Conservation (phyloP, 2,113 vertebrate genomes). For the Ramphastos sulfuratus region DNA sequence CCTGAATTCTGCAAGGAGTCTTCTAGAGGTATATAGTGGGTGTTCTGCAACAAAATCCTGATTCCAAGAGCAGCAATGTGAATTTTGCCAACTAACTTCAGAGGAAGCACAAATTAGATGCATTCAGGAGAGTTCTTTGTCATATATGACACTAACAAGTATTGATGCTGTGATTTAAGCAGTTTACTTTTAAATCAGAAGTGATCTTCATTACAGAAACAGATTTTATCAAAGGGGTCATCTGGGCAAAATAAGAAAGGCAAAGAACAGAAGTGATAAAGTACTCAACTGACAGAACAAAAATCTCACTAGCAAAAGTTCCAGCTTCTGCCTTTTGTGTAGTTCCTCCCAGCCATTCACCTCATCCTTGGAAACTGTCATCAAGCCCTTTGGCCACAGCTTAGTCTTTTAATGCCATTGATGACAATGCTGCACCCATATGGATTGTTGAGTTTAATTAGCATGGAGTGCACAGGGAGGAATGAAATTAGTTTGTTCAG, state of each 20-base stretch:
- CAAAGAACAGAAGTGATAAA: background rate
- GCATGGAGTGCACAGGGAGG: background rate
- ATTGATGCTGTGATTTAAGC: background rate
- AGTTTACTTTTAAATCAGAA: background rate
- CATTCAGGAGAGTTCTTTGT: background rate
- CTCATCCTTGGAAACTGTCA: background rate
- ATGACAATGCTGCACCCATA: conserved; percentile 28
- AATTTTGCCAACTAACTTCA: background rate
- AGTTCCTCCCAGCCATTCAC: background rate
- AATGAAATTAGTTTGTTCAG: conserved; percentile 38
- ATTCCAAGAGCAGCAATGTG: background rate
- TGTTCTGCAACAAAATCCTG: background rate
- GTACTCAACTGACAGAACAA: background rate
- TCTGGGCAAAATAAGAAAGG: background rate
- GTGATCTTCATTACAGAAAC: background rate
- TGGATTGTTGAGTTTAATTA: conserved; percentile 68
- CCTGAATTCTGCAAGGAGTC: background rate
- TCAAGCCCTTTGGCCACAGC: conserved; percentile 10
- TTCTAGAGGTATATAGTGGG: background rate
- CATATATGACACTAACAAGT: background rate
- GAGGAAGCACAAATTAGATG: background rate
- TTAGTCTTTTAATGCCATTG: conserved; percentile 1
- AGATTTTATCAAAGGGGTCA: background rate
- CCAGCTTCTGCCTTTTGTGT: background rate
- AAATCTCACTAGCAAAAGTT: background rate